Evolutionary conservation across 2,113 vertebrate genomes (phyloP).

Genomic region (Lanius ludovicianus): DNA sequence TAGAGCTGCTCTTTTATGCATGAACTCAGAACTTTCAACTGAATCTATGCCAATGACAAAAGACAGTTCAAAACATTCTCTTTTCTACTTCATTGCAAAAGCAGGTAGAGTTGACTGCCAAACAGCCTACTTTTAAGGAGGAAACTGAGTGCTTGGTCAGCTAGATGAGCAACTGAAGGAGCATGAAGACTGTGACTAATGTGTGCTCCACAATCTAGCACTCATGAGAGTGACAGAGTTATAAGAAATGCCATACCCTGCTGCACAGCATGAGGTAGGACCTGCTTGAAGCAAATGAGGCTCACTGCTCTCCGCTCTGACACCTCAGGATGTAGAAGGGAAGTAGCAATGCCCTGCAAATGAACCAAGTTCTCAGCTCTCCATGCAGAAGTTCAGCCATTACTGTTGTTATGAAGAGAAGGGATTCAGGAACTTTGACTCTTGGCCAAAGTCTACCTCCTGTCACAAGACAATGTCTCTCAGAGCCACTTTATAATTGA

Average conservation of each 20-base stretch:
- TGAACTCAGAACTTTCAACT: background rate
- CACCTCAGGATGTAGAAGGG: background rate
- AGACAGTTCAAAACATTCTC: background rate
- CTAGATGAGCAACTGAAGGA: background rate
- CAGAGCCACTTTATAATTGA: background rate
- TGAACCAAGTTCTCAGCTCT: background rate
- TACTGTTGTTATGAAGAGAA: accelerated
- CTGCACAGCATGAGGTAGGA: background rate
- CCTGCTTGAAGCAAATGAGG: background rate
- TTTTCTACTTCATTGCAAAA: background rate
- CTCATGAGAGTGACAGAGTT: background rate
- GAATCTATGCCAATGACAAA: background rate
- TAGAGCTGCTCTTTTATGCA: background rate
- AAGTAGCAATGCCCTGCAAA: background rate
- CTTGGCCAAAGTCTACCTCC: background rate
- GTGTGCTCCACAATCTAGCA: background rate
- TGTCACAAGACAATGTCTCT: background rate
- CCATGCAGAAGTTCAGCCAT: background rate
- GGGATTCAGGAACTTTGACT: background rate
- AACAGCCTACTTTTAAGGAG: background rate
- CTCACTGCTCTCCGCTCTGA: background rate
- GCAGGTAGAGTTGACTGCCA: background rate
- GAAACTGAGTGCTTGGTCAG: background rate
- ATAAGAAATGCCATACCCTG: background rate
- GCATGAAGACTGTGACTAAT: background rate